Conservation (phyloP, 2,797 vertebrate species). For the Poliocrania exsul region DNA sequence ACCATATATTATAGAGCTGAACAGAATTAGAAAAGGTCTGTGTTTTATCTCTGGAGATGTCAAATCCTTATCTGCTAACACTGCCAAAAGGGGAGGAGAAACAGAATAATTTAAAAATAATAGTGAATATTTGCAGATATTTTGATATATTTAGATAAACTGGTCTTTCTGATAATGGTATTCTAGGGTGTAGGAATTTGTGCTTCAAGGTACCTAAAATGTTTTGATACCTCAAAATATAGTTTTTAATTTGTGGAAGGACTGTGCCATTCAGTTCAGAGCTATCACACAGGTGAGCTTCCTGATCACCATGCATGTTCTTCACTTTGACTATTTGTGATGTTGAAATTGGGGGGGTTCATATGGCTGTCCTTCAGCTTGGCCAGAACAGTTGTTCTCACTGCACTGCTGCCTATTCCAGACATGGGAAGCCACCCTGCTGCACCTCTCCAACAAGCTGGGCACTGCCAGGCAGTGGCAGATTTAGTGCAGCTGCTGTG, state of each 20-base stretch:
- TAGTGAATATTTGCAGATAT: not conserved
- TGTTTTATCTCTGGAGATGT: not conserved
- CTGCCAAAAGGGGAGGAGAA: constrained; percentile 2
- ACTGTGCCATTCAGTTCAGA: not conserved
- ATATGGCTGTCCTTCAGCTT: not conserved
- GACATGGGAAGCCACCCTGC: not conserved
- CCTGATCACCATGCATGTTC: not conserved
- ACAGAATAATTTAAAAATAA: not conserved
- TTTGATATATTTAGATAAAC: not conserved
- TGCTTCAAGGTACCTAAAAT: not conserved
- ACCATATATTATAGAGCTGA: not conserved
- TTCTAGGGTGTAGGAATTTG: not conserved
- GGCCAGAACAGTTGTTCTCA: not conserved
- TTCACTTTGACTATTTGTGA: not conserved
- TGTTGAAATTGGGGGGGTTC: not conserved
- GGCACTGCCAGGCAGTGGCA: not conserved
- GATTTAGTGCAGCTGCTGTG: not conserved
- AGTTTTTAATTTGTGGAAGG: not conserved
- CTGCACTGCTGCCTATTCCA: not conserved
- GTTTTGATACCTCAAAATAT: not conserved
- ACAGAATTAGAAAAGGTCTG: not conserved
- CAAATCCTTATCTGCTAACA: not conserved
- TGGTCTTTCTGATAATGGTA: not conserved
- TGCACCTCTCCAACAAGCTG: not conserved
- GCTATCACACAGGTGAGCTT: not conserved